Evolutionary conservation across 2,888 invertebrate species (phyloP), one percentile per base, ranked within the genome.

Genomic region (Galeruca laticollis): DNA sequence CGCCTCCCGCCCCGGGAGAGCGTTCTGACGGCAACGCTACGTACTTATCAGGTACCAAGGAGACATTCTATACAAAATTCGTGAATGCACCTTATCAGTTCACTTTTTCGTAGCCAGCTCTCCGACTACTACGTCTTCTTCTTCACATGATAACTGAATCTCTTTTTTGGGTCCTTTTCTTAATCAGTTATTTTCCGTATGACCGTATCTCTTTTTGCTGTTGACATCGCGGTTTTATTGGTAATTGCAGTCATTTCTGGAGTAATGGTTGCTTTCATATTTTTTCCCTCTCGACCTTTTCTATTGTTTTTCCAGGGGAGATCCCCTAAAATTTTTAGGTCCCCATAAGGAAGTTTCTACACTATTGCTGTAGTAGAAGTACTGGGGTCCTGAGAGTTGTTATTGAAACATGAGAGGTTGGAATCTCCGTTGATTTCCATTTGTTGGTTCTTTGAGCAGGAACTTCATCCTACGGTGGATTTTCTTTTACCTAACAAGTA

Each of bases 291-390:
- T 43, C 43, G 43, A 15, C 43, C 43, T 13, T 43, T 43, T 43
- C 43, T 43, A 43, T 43, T 43, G 8, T 43, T 43, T 43, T 15
- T 11, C 15, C 13, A 3, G 4, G n/a, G n/a, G 13, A 43, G 4
- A n/a, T 15, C 43, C 15, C n/a, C 43, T 43, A 9, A 43, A 43
- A 43, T 43, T 11, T 43, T 43, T 11, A 43, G 43, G 43, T 13
- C 43, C 43, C 2, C 43, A 43, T 43, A 43, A n/a, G n/a, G 11
- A n/a, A n/a, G n/a, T n/a, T n/a, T n/a, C n/a, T n/a, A n/a, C n/a
- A n/a, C n/a, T n/a, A n/a, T n/a, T n/a, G 43, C n/a, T 8, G 43
- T 43, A 43, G 13, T 43, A 43, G 43, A 43, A 43, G 43, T 43
- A 15, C 43, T 9, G 43, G 43, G 43, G 43, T 43, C 43, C 11